Percentiles rank a stretch among this genome's conserved stretches.
These are phyloP conservation scores for Acholoe squamosa DNA, from an alignment of 2,888 invertebrate genomes.

Conservation along the genomic window DNA sequence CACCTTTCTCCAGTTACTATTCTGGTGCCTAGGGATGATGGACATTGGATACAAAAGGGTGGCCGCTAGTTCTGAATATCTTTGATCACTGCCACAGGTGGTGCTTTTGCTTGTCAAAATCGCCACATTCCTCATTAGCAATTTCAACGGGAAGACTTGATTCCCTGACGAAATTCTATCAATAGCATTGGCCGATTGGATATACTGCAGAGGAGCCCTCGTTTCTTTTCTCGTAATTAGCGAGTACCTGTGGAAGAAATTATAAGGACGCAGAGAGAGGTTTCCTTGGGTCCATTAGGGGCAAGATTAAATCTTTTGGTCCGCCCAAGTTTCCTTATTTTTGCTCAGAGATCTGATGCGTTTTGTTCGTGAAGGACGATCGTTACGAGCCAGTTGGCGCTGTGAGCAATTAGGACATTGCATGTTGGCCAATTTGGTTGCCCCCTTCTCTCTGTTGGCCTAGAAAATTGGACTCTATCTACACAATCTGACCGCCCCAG, in stretches of 20 bases:
- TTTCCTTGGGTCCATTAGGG: neutral
- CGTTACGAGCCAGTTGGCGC: slow-evolving; percentile 35
- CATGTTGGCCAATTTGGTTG: neutral
- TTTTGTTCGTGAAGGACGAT: slow-evolving; percentile 33
- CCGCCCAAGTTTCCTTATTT: slow-evolving; percentile 19
- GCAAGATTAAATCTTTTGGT: slow-evolving; percentile 31
- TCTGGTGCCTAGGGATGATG: neutral
- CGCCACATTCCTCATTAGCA: neutral
- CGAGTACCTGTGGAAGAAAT: slow-evolving; percentile 29
- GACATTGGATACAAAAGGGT: neutral
- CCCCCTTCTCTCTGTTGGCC: slow-evolving; percentile 21
- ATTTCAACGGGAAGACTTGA: neutral
- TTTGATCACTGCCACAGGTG: slow-evolving; percentile 16
- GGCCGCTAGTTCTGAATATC: neutral
- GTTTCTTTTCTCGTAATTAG: slow-evolving; percentile 13
- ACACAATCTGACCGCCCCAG: slow-evolving; percentile 18
- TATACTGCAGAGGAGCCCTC: neutral
- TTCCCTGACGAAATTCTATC: slow-evolving; percentile 4
- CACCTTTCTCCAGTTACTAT: neutral
- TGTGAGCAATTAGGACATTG: slow-evolving; percentile 49
- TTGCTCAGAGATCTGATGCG: slow-evolving; percentile 42
- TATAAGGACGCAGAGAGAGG: neutral
- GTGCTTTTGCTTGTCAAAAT: neutral
- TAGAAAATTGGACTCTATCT: slow-evolving; percentile 46
- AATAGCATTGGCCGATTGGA: slow-evolving; percentile 24